Evolutionary conservation across 1,140 invertebrate genomes (phyloP), one percentile per base, ranked within the genome.

Genomic region (Dysdera silvatica): DNA sequence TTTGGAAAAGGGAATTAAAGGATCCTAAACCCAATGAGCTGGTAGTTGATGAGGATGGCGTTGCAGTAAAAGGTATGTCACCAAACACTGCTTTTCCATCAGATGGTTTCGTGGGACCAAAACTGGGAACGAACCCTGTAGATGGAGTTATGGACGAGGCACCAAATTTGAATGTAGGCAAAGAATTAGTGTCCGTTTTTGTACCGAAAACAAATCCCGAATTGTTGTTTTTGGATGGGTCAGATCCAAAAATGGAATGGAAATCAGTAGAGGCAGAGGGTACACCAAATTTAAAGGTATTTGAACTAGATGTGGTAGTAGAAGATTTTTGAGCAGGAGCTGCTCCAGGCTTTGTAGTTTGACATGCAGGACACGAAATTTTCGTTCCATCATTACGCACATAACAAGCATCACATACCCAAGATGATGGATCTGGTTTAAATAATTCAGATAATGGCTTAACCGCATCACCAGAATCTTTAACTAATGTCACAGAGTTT

Each of bases 371-470:
- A 72, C 91, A 94, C 8, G 79, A 77, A 0, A 73, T 66, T 7
- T 71, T 68, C 8, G 76, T 76, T 14, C 76, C 76, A 23, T 80
- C 77, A 72, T 95, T 95, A 41, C 78, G 78, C 4, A 85, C 80
- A 47, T 87, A 87, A 74, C 92, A 95, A 31, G 71, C 73, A 16
- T 77, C 72, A 73, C 92, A 96, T 69, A 84, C 82, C 93, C 93
- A 95, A 24, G 84, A 83, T 26, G 88, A 89, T 41, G 77, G 71
- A 26, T 82, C 80, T 1, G 81, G 80, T 71, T 87, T 88, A 67
- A 88, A 89, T 63, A 81, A 48, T 45, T 82, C 77, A 3, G 75
- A 75, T 35, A 82, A 69, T 64, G 71, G 53, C 28, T n/a, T n/a
- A n/a, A n/a, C n/a, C n/a, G n/a, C n/a, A n/a, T n/a, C n/a, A n/a